Percentiles rank a stretch among this genome's conserved stretches.
Conservation (phyloP, 2,888 invertebrate species). For the Mesorhabditis spiculigera region DNA sequence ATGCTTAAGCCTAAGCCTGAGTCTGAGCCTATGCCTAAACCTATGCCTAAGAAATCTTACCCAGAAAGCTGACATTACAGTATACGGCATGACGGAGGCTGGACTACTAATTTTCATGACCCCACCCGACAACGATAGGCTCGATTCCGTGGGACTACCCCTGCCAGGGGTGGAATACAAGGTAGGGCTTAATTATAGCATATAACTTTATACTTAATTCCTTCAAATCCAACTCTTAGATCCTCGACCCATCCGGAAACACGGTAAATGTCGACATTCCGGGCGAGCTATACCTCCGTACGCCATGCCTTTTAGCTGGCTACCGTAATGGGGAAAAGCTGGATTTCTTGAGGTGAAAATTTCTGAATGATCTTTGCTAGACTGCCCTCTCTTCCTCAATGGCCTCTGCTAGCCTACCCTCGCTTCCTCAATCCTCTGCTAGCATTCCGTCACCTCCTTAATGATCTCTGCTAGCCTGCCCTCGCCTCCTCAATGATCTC, state of each 20-base stretch:
- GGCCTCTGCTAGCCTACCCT: too few species aligned
- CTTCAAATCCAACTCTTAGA: too few species aligned
- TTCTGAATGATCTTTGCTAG: neutral
- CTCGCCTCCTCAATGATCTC: too few species aligned
- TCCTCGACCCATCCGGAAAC: neutral
- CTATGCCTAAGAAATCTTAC: too few species aligned
- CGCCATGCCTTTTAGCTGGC: neutral
- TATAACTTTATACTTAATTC: too few species aligned
- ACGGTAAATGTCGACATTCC: neutral
- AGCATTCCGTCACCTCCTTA: too few species aligned
- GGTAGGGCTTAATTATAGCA: conserved; percentile 1
- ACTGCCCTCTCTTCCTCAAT: too few species aligned
- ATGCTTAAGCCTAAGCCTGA: too few species aligned
- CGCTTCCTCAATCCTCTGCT: too few species aligned
- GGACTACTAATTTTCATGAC: conserved; percentile 40
- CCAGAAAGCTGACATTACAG: conserved; percentile 20
- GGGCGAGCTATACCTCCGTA: neutral
- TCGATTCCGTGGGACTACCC: conserved; percentile 27
- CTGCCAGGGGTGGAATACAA: conserved; percentile 30
- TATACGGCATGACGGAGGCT: conserved; percentile 48
- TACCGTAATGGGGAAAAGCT: neutral
- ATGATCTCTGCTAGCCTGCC: too few species aligned
- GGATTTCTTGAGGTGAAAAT: neutral
- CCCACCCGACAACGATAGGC: conserved; percentile 13
- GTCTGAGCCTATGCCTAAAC: too few species aligned